These are phyloP conservation scores for Eupeodes luniger DNA, from an alignment of 2,888 invertebrate genomes.

Conservation along the genomic window DNA sequence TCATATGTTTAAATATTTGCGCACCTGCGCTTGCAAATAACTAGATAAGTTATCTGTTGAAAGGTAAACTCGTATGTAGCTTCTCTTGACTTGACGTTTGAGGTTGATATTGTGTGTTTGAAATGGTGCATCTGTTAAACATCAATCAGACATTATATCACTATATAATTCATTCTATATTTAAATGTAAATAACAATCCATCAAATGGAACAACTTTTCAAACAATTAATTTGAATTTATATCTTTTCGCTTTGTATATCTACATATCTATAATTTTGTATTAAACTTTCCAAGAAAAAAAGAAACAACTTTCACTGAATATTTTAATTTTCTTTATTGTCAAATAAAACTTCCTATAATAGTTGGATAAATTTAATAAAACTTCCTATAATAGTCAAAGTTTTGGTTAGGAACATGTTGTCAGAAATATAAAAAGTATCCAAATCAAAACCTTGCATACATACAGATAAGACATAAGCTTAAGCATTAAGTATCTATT, in stretches of 20 bases:
- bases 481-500: not conserved
- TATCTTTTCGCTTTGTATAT: not conserved
- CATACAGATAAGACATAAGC: not conserved
- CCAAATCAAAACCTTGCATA: not conserved
- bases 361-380: no score
- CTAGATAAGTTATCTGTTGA: not conserved
- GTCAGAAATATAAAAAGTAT: not conserved
- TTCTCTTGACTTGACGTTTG: not conserved
- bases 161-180: slow-evolving; percentile 14
- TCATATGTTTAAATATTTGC: not conserved
- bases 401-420: not conserved
- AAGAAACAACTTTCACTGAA: slow-evolving; percentile 25
- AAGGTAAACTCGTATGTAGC: not conserved
- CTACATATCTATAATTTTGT: not conserved
- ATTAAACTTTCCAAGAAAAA: not conserved
- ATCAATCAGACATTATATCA: slow-evolving; percentile 15
- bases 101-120: not conserved
- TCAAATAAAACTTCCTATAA: not conserved
- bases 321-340: not conserved
- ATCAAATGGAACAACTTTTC: slow-evolving; percentile 25
- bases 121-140: slow-evolving; percentile 28
- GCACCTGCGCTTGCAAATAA: not conserved
- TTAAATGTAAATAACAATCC: not conserved
- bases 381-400: no score
- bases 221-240: slow-evolving; percentile 1